These are phyloP conservation scores for Illadopsis cleaveri DNA, from an alignment of 2,113 vertebrate genomes.

Conservation along the genomic window DNA sequence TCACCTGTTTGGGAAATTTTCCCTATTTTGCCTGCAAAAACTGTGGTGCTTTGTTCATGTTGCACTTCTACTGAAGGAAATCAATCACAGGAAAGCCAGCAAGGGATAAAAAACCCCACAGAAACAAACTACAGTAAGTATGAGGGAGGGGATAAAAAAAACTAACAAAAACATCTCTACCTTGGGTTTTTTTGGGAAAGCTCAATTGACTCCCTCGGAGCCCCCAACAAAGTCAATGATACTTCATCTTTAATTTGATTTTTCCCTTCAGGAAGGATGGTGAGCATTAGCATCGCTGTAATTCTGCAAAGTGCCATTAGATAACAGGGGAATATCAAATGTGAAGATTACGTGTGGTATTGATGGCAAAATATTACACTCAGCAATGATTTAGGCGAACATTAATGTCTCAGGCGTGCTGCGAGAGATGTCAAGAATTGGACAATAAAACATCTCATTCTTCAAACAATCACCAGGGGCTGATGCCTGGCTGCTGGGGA, in stretches of 20 bases:
- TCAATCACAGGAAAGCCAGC: background rate
- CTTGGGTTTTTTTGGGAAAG: background rate
- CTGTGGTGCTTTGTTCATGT: fast-evolving
- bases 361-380: background rate
- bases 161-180: background rate
- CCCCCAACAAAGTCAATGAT: constrained; percentile 10
- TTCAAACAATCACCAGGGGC: background rate
- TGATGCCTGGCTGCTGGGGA: background rate
- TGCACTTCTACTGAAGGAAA: background rate
- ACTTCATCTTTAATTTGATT: constrained; percentile 18
- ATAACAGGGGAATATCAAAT: background rate
- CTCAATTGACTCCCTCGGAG: constrained; percentile 11
- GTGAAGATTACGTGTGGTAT: background rate
- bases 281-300: background rate
- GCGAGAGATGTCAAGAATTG: background rate
- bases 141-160: background rate
- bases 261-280: background rate
- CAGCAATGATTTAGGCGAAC: background rate
- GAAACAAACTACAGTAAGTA: background rate
- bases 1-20: background rate
- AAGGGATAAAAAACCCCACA: background rate
- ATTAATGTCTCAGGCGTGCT: background rate
- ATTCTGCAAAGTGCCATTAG: background rate
- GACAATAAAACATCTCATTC: background rate
- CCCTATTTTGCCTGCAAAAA: background rate